phyloP scores from a whole-genome alignment of 2,888 invertebrate species.

The Euplexia lucipara region DNA sequence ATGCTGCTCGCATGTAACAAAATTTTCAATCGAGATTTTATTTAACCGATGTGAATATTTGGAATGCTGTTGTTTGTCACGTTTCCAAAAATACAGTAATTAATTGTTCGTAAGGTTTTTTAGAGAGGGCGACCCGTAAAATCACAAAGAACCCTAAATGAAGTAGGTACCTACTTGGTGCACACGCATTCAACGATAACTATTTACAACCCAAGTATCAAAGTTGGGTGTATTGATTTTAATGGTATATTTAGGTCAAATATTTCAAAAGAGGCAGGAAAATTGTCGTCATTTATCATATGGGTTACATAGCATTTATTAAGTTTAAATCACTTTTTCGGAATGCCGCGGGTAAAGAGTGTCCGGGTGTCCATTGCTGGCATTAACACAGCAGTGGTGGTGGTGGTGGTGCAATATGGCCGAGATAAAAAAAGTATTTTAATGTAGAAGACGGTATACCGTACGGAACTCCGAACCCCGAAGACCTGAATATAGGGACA shows the following conservation, averaged over 20 bases:
- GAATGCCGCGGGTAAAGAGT: not conserved
- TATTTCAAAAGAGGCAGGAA: conserved; percentile 16
- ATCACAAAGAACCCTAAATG: not conserved
- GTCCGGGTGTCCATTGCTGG: too few species aligned
- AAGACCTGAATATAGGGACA: not conserved
- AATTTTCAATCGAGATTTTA: not conserved
- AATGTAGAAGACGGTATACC: not conserved
- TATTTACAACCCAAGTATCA: conserved; percentile 3
- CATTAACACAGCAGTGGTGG: too few species aligned
- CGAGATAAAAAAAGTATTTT: conserved; percentile 12
- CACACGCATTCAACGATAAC: not conserved
- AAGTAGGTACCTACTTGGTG: too few species aligned
- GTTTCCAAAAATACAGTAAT: not conserved
- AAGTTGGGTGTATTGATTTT: conserved; percentile 35
- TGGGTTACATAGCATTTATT: conserved; percentile 12
- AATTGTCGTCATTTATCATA: conserved; percentile 17
- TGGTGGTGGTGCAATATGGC: too few species aligned
- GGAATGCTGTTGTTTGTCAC: not conserved
- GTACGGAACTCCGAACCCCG: not conserved
- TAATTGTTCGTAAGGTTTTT: too few species aligned
- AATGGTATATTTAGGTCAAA: conserved; percentile 41
- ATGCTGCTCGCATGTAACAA: too few species aligned
- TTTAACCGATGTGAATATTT: not conserved
- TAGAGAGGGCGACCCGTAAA: not conserved
- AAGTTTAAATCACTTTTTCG: not conserved